Evolutionary conservation across 2,888 invertebrate species (phyloP), one percentile per base, ranked within the genome.

Genomic region (Cloeon dipterum): DNA sequence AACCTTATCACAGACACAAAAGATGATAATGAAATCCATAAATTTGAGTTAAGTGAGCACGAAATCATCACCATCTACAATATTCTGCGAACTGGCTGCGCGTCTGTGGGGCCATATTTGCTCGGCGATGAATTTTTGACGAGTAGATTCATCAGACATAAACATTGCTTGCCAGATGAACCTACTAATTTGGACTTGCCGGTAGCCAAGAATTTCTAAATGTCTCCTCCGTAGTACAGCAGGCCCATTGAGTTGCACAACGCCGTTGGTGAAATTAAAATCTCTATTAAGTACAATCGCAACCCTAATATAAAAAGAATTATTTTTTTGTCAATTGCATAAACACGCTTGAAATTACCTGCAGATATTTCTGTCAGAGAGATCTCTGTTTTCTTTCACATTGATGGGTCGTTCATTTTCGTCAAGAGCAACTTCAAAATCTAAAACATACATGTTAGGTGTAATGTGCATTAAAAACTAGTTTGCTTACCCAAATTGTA

Each of bases 181-280:
- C 16, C 16, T 7, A 14, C 29, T 29, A 5, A 70, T 52, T 39
- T 59, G 51, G 34, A 66, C 49, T 4, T 71, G 68, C 46, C 59
- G 60, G 46, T 70, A 72, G 4, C 70, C 70, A 46, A 71, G 52
- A 45, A 71, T 66, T 52, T 71, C 70, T 37, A 73, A 54, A 52
- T 72, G 71, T 36, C 69, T 53, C 32, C 59, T 57, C 49, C 61
- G 61, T 36, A 69, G 43, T 23, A 62, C 61, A 26, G 60, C 54
- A 3, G 52, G 52, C 1, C 72, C 71, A 44, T 58, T 61, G 32
- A 70, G 45, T 5, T 54, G 56, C 7, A 5, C 5, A 5, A 29
- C n/a, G 5, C 29, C 29, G n/a, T 55, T 56, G n/a, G 67, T 65
- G 45, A 59, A 65, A 2, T 60, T 57, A 35, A 58, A 54, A 3